phyloP scores from a whole-genome alignment of 2,888 invertebrate genomes.

The Neria commutata region DNA sequence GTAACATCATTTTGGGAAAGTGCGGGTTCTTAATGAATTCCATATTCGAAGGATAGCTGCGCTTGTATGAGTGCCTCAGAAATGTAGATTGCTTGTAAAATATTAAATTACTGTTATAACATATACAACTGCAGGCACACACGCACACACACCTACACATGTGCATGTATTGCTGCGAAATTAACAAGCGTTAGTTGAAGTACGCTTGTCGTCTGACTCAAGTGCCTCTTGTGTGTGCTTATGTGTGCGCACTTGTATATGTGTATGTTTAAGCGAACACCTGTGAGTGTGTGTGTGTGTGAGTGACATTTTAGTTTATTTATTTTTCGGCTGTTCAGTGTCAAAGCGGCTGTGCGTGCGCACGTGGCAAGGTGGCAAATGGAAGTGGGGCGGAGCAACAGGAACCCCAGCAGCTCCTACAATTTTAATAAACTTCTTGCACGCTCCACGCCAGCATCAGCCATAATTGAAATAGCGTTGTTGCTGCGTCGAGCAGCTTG shows the following conservation, averaged over 20 bases:
- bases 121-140: conserved; percentile 28
- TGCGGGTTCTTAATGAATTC: too few species aligned
- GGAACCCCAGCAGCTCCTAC: too few species aligned
- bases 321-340: conserved; percentile 42
- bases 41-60: too few species aligned
- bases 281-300: conserved; percentile 15
- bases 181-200: conserved; percentile 44
- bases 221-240: conserved; percentile 48
- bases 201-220: conserved; percentile 43
- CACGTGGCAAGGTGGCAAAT: too few species aligned
- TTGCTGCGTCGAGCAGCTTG: too few species aligned
- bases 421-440: background rate
- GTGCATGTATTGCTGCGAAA: conserved; percentile 43
- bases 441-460: background rate
- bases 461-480: background rate
- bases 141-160: conserved; percentile 8
- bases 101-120: conserved; percentile 46
- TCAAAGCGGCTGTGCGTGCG: conserved; percentile 24
- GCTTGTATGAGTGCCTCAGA: conserved; percentile 51
- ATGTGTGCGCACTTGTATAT: conserved; percentile 18
- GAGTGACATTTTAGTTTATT: conserved; percentile 41
- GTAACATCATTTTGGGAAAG: too few species aligned
- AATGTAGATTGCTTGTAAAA: conserved; percentile 55
- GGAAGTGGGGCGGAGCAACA: too few species aligned
- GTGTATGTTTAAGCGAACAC: conserved; percentile 3